Evolutionary conservation across 2,113 vertebrate genomes (phyloP).

Genomic region (Candoia aspera): DNA sequence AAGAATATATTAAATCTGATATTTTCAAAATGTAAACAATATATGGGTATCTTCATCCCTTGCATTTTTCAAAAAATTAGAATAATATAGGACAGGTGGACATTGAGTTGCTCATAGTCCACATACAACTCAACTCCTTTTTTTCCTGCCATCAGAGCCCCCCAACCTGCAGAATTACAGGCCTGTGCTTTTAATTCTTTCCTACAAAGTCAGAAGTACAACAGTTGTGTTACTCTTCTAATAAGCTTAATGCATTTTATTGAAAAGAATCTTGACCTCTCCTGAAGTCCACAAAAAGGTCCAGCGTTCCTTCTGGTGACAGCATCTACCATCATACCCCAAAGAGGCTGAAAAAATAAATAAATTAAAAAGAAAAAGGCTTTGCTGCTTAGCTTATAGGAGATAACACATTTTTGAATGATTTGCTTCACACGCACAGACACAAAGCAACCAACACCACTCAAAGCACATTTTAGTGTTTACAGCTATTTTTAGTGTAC

Average conservation of each 20-base stretch:
- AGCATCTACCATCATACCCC: not conserved
- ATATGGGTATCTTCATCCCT: not conserved
- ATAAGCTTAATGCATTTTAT: not conserved
- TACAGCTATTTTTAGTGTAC: constrained; percentile 66
- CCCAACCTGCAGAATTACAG: not conserved
- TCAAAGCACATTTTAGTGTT: constrained; percentile 53
- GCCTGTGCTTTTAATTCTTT: not conserved
- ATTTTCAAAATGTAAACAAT: not conserved
- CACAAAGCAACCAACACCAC: constrained; percentile 8
- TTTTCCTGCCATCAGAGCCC: not conserved
- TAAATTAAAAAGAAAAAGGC: not conserved
- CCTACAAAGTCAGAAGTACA: not conserved
- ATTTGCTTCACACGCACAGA: not conserved
- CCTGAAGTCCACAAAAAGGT: not conserved
- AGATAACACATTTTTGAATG: not conserved
- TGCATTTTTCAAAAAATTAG: constrained; percentile 17
- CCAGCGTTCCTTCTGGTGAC: not conserved
- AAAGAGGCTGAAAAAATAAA: not conserved
- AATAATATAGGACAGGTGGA: not conserved
- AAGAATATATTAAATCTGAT: not conserved
- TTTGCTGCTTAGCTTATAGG: not conserved
- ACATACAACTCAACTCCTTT: not conserved
- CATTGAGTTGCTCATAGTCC: not conserved
- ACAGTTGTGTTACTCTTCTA: not conserved
- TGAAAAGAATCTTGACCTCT: not conserved